These are phyloP conservation scores for Catotricha subobsoleta DNA, from an alignment of 2,888 invertebrate species.

Conservation along the genomic window DNA sequence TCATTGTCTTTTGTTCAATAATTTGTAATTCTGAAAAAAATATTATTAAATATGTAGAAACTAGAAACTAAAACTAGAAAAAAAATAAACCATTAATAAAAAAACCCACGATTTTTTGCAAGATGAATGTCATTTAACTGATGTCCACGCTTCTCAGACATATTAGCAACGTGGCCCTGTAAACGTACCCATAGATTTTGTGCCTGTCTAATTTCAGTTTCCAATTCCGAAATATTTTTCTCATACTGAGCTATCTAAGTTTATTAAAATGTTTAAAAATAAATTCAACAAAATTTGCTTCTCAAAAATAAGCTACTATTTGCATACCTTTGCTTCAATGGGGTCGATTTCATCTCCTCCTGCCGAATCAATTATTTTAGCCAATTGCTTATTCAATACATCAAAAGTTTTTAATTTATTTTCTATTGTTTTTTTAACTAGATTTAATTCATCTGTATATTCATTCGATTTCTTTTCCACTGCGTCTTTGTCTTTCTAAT, in stretches of 20 bases:
- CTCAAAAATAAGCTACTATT: no score
- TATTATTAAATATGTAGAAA: background rate
- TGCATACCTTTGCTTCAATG: slow-evolving; percentile 13
- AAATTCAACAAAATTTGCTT: no score
- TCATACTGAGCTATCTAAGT: no score
- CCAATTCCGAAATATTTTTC: slow-evolving; percentile 23
- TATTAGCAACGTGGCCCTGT: slow-evolving; percentile 49
- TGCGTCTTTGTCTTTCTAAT: slow-evolving; percentile 21
- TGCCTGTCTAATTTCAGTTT: slow-evolving; percentile 41
- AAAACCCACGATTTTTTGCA: slow-evolving; percentile 45
- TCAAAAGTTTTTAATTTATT: slow-evolving; percentile 34
- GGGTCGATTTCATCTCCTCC: slow-evolving; percentile 26
- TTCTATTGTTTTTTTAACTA: slow-evolving; percentile 28
- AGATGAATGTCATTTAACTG: slow-evolving; percentile 51
- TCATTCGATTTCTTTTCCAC: slow-evolving; percentile 30
- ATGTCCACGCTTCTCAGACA: slow-evolving; percentile 48
- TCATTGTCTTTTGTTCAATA: slow-evolving; percentile 56
- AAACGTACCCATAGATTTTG: slow-evolving; percentile 62
- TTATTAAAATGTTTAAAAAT: no score
- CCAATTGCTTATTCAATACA: slow-evolving; percentile 34
- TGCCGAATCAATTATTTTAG: slow-evolving; percentile 30
- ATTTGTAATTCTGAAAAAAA: slow-evolving; percentile 31
- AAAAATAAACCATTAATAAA: slow-evolving; percentile 2
- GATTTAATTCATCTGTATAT: slow-evolving; percentile 30
- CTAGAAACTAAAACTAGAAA: slow-evolving; percentile 13